Evolutionary conservation across 2,888 invertebrate species (phyloP).

Genomic region (Lasioglossum morio): DNA sequence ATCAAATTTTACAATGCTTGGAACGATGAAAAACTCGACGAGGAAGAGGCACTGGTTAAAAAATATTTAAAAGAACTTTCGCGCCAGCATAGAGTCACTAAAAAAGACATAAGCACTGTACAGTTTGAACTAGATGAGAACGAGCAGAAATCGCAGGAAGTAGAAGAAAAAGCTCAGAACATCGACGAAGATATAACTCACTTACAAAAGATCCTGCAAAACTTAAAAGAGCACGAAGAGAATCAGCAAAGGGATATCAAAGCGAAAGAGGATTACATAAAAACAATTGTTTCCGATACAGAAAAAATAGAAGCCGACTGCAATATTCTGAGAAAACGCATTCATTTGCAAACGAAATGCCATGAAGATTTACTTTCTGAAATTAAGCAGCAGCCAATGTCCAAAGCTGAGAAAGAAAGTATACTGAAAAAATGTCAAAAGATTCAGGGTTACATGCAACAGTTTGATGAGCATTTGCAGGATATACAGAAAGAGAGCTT

Average conservation of each 20-base stretch:
- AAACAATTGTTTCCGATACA: conserved; percentile 62
- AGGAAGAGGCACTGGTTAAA: conserved; percentile 73
- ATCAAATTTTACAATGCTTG: conserved; percentile 76
- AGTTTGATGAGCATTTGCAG: conserved; percentile 75
- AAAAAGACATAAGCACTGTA: conserved; percentile 60
- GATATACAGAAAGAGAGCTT: conserved; percentile 79
- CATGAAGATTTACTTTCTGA: conserved; percentile 67
- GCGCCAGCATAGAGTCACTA: conserved; percentile 70
- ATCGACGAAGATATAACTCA: conserved; percentile 59
- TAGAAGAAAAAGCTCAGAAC: conserved; percentile 54
- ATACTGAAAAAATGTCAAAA: conserved; percentile 74
- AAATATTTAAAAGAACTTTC: conserved; percentile 74
- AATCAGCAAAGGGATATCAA: conserved; percentile 61
- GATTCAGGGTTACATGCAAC: conserved; percentile 71
- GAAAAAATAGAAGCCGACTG: conserved; percentile 66
- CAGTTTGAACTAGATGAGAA: conserved; percentile 64
- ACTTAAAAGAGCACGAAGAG: conserved; percentile 61
- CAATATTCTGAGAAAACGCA: conserved; percentile 59
- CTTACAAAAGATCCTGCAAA: conserved; percentile 57
- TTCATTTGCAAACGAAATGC: conserved; percentile 55
- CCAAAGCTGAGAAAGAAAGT: conserved; percentile 71
- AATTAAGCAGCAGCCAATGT: conserved; percentile 78
- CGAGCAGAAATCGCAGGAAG: conserved; percentile 46
- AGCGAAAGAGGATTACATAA: conserved; percentile 63
- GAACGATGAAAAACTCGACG: conserved; percentile 77